Percentiles rank a stretch among this genome's conserved stretches.
phyloP scores from a whole-genome alignment of 2,797 vertebrate species.

The Myioborus miniatus region DNA sequence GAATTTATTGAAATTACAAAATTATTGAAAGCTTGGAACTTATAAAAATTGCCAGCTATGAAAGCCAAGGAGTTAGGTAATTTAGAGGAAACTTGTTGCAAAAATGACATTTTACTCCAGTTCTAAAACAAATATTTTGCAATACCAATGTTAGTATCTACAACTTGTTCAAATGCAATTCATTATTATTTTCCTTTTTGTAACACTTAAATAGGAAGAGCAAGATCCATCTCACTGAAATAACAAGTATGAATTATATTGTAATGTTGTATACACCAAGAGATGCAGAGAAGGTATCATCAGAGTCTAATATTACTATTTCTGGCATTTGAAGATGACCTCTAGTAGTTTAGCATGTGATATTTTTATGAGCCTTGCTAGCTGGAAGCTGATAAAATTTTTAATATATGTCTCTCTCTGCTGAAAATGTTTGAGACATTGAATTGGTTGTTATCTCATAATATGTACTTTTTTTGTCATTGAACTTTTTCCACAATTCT shows the following conservation, averaged over 20 bases:
- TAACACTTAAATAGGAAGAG: background rate
- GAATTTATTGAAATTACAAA: background rate
- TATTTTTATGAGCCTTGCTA: background rate
- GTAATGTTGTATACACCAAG: background rate
- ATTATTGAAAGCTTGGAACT: background rate
- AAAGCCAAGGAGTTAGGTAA: background rate
- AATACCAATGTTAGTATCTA: background rate
- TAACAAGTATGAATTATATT: background rate
- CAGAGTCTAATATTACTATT: background rate
- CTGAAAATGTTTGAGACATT: background rate
- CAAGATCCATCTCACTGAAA: background rate
- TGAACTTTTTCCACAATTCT: background rate
- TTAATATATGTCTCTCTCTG: background rate
- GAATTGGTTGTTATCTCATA: background rate
- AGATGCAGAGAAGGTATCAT: background rate
- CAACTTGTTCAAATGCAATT: background rate
- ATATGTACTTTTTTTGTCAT: background rate
- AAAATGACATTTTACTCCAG: background rate
- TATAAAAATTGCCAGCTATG: background rate
- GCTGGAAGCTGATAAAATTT: background rate
- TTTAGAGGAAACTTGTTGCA: background rate
- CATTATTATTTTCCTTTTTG: background rate
- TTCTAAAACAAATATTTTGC: background rate
- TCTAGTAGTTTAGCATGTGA: background rate
- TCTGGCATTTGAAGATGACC: background rate